Evolutionary conservation across 2,888 invertebrate species (phyloP).

Genomic region (Eudemis profundana): DNA sequence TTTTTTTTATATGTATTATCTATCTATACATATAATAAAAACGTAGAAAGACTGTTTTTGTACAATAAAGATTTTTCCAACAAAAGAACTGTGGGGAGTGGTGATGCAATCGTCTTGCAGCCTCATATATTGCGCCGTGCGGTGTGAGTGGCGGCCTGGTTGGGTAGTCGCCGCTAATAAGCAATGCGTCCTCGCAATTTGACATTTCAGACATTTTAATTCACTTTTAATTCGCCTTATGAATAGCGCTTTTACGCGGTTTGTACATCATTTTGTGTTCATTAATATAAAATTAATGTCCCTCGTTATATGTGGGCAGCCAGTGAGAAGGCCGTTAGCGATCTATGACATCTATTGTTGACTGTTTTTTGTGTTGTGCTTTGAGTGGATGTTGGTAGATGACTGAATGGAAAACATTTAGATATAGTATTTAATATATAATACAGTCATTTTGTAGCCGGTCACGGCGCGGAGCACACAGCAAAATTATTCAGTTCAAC

Average conservation of each 20-base stretch:
- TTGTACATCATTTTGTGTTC: constrained; percentile 80
- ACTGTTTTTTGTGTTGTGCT: constrained; percentile 36
- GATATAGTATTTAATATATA: constrained; percentile 23
- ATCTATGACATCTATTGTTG: constrained; percentile 51
- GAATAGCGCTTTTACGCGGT: constrained; percentile 81
- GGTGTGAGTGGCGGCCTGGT: constrained; percentile 57
- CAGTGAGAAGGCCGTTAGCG: constrained; percentile 65
- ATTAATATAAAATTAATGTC: constrained; percentile 77
- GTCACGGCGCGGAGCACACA: constrained; percentile 13
- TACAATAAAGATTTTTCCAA: too few species aligned
- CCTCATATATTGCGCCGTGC: constrained; percentile 32
- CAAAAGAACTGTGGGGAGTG: too few species aligned
- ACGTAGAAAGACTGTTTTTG: too few species aligned
- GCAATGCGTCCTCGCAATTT: constrained; percentile 77
- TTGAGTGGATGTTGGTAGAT: constrained; percentile 25
- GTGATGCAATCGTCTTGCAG: too few species aligned
- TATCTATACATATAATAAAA: too few species aligned
- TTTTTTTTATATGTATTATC: too few species aligned
- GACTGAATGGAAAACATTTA: constrained; percentile 22
- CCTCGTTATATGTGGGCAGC: constrained; percentile 71
- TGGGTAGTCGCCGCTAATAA: constrained; percentile 64
- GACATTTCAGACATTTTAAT: constrained; percentile 83
- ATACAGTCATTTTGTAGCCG: constrained; percentile 27
- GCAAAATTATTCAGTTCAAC: constrained; percentile 28
- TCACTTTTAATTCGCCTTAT: constrained; percentile 79